Evolutionary conservation across 1,140 invertebrate species (phyloP).

Genomic region (Leptinotarsa defecta): DNA sequence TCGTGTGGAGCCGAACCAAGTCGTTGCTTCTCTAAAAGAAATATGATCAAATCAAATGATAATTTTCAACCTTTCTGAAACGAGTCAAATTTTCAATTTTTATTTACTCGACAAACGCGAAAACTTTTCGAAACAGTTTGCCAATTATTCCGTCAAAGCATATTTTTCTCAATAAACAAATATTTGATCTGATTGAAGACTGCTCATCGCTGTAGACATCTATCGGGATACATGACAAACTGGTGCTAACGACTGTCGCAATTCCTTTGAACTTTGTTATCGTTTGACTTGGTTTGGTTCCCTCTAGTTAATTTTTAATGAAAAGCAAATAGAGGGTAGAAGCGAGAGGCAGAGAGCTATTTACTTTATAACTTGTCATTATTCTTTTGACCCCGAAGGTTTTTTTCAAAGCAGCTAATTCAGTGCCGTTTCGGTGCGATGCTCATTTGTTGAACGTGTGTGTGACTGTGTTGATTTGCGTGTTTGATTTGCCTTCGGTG

Average conservation of each 20-base stretch:
- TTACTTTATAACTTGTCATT: neutral
- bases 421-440: neutral
- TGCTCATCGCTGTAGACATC: neutral
- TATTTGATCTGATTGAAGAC: neutral
- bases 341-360: neutral
- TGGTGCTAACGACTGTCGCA: neutral
- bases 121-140: too few relatives aligned
- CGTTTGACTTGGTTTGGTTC: conserved; percentile 1
- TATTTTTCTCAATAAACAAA: neutral
- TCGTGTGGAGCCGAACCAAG: too few relatives aligned
- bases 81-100: too few relatives aligned
- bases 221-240: neutral
- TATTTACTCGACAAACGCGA: too few relatives aligned
- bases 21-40: too few relatives aligned
- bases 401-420: neutral
- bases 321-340: conserved; percentile 5
- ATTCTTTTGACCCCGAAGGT: neutral
- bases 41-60: too few relatives aligned
- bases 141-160: neutral
- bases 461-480: too few relatives aligned
- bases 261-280: conserved; percentile 1
- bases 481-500: too few relatives aligned
- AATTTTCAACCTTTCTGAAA: too few relatives aligned
- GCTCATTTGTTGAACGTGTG: too few relatives aligned
- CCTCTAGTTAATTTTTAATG: neutral